phyloP scores from a whole-genome alignment of 1,140 invertebrate genomes.

The Drosophila nebulosa region DNA sequence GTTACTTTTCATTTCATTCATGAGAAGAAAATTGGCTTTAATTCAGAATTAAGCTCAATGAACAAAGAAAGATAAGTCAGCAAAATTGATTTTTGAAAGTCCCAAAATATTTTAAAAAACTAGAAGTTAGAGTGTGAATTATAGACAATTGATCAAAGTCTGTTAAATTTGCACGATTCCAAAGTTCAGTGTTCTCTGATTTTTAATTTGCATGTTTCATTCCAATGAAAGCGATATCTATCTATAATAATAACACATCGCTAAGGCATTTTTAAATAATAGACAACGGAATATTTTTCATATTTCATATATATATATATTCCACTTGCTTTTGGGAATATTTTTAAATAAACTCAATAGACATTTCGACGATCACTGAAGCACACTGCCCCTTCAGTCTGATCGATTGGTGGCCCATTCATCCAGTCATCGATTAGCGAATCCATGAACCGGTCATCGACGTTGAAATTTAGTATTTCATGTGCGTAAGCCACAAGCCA shows the following conservation, averaged over 20 bases:
- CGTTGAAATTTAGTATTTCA: not conserved
- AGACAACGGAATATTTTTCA: not conserved
- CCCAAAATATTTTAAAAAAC: no score
- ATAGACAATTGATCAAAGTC: no score
- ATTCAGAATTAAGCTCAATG: no score
- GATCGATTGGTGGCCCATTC: not conserved
- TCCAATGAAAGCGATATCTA: not conserved
- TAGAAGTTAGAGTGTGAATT: no score
- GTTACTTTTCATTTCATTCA: no score
- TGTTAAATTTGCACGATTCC: not conserved
- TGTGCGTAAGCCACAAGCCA: not conserved
- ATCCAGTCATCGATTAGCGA: not conserved
- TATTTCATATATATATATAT: not conserved
- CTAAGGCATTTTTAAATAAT: not conserved
- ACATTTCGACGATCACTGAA: no score
- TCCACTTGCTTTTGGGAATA: not conserved
- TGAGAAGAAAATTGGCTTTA: no score
- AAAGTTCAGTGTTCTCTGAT: not conserved
- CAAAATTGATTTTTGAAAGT: no score
- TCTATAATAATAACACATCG: conserved; percentile 1
- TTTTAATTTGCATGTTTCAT: not conserved
- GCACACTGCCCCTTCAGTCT: not conserved
- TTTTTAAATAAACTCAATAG: not conserved
- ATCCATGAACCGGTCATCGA: not conserved
- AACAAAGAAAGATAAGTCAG: no score